phyloP scores from a whole-genome alignment of 2,888 invertebrate genomes.

The Augiades crinisus region DNA sequence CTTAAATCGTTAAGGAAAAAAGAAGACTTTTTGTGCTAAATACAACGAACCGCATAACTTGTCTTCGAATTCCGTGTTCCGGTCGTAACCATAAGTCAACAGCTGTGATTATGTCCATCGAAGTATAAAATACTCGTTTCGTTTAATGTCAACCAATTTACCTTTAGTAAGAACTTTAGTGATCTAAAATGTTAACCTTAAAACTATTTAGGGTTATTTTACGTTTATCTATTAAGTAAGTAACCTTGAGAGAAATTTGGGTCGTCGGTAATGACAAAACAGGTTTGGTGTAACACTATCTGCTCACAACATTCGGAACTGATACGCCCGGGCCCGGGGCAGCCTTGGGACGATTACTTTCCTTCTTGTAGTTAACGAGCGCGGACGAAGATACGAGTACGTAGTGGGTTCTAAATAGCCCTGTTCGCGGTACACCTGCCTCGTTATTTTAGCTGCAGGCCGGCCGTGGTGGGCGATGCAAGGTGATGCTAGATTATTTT shows the following conservation, averaged over 20 bases:
- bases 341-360: constrained; percentile 27
- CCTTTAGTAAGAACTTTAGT: background rate
- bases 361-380: constrained; percentile 22
- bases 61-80: constrained; percentile 14
- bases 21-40: background rate
- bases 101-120: constrained; percentile 6
- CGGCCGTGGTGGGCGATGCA: constrained; percentile 64
- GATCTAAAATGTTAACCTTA: background rate
- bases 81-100: constrained; percentile 10
- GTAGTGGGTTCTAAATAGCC: constrained; percentile 47
- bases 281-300: constrained; percentile 22
- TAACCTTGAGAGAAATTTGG: constrained; percentile 25
- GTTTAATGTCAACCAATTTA: background rate
- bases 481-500: constrained; percentile 76
- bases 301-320: constrained; percentile 24
- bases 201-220: background rate
- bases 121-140: constrained; percentile 10
- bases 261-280: constrained; percentile 24
- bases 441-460: constrained; percentile 66
- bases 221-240: constrained; percentile 15
- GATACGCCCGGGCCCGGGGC: constrained; percentile 13
- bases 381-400: constrained; percentile 47
- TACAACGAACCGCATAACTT: constrained; percentile 2
- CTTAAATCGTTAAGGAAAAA: background rate
- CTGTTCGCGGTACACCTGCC: constrained; percentile 61